Percentiles rank a stretch among this genome's conserved stretches.
Conservation (phyloP, 2,888 invertebrate genomes). For the Cephus rjabovi region DNA sequence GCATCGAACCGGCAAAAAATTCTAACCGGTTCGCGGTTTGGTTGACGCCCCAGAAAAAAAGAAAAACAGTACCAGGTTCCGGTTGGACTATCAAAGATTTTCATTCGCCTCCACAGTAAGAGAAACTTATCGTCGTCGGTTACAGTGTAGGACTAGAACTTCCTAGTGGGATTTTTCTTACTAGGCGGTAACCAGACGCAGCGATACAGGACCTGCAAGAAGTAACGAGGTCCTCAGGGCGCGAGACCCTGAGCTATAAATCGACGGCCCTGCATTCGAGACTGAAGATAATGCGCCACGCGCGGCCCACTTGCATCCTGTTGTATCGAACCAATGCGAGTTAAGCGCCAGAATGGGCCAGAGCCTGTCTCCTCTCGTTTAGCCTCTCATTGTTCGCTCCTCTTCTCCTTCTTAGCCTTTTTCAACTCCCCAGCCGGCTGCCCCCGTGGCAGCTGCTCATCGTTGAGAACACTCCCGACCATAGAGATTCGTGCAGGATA, state of each 20-base stretch:
- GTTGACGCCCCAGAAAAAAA: conserved; percentile 24
- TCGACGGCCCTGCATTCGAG: conserved; percentile 7
- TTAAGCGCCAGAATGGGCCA: not conserved
- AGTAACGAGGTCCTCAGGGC: not conserved
- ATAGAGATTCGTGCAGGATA: not conserved
- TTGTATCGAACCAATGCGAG: conserved; percentile 9
- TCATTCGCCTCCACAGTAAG: not conserved
- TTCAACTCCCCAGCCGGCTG: conserved; percentile 26
- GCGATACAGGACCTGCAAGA: not conserved
- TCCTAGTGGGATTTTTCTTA: not conserved
- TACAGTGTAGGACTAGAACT: not conserved
- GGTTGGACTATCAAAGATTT: not conserved
- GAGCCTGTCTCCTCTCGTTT: not conserved
- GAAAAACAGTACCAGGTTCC: conserved; percentile 5
- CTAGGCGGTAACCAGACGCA: not conserved
- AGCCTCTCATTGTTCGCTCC: conserved; percentile 11
- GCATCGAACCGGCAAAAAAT: conserved; percentile 41
- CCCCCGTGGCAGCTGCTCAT: not conserved
- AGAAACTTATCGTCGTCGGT: not conserved
- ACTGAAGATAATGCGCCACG: conserved; percentile 25
- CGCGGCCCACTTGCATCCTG: conserved; percentile 17
- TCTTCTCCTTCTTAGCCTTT: conserved; percentile 23
- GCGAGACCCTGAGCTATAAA: conserved; percentile 1
- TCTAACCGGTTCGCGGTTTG: conserved; percentile 42
- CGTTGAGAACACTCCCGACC: not conserved